Conservation (phyloP, 2,888 invertebrate genomes). For the Anticlea derivata region DNA sequence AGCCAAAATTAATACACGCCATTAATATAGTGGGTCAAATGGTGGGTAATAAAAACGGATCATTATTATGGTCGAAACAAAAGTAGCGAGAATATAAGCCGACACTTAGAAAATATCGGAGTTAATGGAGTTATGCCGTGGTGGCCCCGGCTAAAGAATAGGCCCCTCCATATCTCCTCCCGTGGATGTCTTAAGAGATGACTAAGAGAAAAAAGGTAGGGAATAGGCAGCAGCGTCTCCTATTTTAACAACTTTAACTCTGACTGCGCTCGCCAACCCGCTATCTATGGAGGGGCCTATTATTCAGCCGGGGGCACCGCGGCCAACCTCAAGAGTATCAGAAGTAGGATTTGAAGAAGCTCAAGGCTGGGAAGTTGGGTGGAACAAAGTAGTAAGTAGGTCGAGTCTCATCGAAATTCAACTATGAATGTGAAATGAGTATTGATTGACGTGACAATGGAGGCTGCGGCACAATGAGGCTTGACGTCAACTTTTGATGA, state of each 20-base stretch:
- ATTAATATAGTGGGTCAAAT: conserved; percentile 27
- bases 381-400: conserved; percentile 24
- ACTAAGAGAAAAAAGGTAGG: too few relatives aligned
- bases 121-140: too few relatives aligned
- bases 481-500: conserved; percentile 2
- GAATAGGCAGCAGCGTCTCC: too few relatives aligned
- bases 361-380: conserved; percentile 1
- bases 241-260: too few relatives aligned
- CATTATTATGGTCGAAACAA: conserved; percentile 22
- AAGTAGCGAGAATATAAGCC: conserved; percentile 3
- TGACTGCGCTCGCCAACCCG: too few relatives aligned
- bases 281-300: too few relatives aligned
- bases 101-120: too few relatives aligned
- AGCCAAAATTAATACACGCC: conserved; percentile 26
- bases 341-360: conserved; percentile 1
- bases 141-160: too few relatives aligned
- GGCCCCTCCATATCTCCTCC: too few relatives aligned
- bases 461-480: conserved; percentile 8
- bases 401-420: conserved; percentile 26
- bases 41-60: conserved; percentile 15
- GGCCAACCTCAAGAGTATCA: too few relatives aligned
- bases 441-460: conserved; percentile 27
- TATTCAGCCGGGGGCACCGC: too few relatives aligned
- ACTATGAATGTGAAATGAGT: conserved; percentile 26
- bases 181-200: too few relatives aligned